A percentile compares a stretch with the other conserved stretches of the same genome.
phyloP scores from a whole-genome alignment of 2,888 invertebrate species.

The Mantis religiosa region DNA sequence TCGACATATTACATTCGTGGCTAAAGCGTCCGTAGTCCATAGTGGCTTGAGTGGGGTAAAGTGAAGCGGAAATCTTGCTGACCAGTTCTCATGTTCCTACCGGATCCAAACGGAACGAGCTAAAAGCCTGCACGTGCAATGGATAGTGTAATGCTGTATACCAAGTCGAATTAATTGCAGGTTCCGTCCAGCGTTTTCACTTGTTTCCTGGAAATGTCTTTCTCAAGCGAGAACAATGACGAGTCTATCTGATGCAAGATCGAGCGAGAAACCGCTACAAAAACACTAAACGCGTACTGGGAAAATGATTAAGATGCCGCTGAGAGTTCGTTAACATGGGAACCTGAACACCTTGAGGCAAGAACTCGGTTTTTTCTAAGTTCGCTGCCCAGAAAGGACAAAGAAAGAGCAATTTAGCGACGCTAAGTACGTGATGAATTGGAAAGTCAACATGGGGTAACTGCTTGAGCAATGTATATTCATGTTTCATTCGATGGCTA shows the following conservation, averaged over 20 bases:
- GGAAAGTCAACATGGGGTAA: not conserved
- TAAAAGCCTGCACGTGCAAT: not conserved
- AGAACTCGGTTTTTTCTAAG: not conserved
- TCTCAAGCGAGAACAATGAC: conserved; percentile 22
- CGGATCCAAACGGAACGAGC: not conserved
- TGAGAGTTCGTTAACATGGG: not conserved
- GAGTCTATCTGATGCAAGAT: conserved; percentile 11
- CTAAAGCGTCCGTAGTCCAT: too few relatives aligned
- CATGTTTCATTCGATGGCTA: not conserved
- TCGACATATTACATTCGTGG: too few relatives aligned
- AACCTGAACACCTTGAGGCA: not conserved
- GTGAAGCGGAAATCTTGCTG: not conserved
- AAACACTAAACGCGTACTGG: not conserved
- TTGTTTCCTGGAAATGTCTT: conserved; percentile 19
- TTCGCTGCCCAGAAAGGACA: not conserved
- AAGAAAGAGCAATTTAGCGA: not conserved
- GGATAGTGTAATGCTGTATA: not conserved
- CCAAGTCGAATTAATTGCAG: not conserved
- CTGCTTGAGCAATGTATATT: not conserved
- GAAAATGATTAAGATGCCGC: not conserved
- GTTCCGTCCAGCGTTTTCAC: conserved; percentile 17
- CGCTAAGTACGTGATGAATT: not conserved
- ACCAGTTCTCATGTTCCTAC: not conserved
- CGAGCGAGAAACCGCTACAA: not conserved
- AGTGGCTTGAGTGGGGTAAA: not conserved